Percentiles rank a stretch among this genome's conserved stretches.
Conservation (phyloP, 2,113 vertebrate species). For the Mobula hypostoma region DNA sequence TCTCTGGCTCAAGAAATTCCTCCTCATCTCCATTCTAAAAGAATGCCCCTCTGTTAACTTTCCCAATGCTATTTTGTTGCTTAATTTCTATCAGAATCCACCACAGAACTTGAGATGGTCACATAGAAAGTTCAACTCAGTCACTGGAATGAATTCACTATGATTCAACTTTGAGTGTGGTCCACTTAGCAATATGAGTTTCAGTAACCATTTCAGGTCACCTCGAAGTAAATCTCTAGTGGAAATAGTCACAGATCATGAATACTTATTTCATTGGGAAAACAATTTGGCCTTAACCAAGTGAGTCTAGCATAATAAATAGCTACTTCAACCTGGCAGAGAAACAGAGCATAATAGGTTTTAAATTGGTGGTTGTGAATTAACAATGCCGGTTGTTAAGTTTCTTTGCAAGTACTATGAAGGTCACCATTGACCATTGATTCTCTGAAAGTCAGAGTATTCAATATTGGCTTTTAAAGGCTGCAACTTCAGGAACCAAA, state of each 20-base stretch:
- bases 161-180: not conserved
- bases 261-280: not conserved
- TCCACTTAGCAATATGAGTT: not conserved
- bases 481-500: too few relatives aligned
- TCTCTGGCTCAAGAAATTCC: too few relatives aligned
- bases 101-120: not conserved
- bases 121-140: not conserved
- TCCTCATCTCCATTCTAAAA: too few relatives aligned
- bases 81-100: not conserved
- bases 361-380: not conserved
- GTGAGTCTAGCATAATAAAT: not conserved
- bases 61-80: not conserved
- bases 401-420: not conserved
- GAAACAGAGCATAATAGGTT: not conserved
- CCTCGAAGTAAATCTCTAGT: not conserved
- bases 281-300: not conserved
- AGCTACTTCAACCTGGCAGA: not conserved
- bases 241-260: not conserved
- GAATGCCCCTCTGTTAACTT: too few relatives aligned
- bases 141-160: not conserved
- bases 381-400: not conserved
- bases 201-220: not conserved
- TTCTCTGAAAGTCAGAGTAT: too few relatives aligned
- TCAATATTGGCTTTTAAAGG: too few relatives aligned
- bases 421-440: not conserved